Percentiles rank a stretch among this genome's conserved stretches.
These are phyloP conservation scores for Poecilia velifera DNA, from an alignment of 2,797 vertebrate species.

Conservation along the genomic window DNA sequence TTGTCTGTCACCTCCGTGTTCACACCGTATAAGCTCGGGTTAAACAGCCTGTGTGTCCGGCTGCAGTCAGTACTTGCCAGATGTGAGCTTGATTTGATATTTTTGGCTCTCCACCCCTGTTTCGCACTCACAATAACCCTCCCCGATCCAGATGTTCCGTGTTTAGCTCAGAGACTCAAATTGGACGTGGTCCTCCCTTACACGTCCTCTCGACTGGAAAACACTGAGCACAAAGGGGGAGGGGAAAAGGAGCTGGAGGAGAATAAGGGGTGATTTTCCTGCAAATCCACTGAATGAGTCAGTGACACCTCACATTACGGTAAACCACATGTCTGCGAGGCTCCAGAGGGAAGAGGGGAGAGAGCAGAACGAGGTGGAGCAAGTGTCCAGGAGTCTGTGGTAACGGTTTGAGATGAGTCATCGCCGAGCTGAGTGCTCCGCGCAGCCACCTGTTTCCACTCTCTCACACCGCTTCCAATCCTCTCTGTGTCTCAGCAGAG, in stretches of 20 bases:
- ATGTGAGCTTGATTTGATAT: constrained; percentile 65
- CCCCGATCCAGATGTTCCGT: constrained; percentile 70
- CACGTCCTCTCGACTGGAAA: constrained; percentile 47
- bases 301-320: constrained; percentile 54
- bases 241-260: constrained; percentile 13
- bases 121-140: constrained; percentile 37
- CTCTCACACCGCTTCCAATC: constrained; percentile 15
- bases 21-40: constrained; percentile 34
- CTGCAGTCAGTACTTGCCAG: constrained; percentile 52
- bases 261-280: not conserved
- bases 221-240: constrained; percentile 32
- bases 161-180: constrained; percentile 57
- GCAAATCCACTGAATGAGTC: constrained; percentile 47
- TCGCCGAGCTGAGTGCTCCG: constrained; percentile 39
- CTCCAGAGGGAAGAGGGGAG: constrained; percentile 39
- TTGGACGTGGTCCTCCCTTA: constrained; percentile 53
- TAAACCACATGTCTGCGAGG: constrained; percentile 45
- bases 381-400: constrained; percentile 19
- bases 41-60: constrained; percentile 53
- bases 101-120: constrained; percentile 45
- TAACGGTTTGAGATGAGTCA: constrained; percentile 36
- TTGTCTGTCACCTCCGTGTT: constrained; percentile 24
- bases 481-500: constrained; percentile 5
- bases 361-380: constrained; percentile 19
- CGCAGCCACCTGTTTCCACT: constrained; percentile 38